Conservation (phyloP, 2,797 vertebrate species). For the Oceanodroma leucorhoa region DNA sequence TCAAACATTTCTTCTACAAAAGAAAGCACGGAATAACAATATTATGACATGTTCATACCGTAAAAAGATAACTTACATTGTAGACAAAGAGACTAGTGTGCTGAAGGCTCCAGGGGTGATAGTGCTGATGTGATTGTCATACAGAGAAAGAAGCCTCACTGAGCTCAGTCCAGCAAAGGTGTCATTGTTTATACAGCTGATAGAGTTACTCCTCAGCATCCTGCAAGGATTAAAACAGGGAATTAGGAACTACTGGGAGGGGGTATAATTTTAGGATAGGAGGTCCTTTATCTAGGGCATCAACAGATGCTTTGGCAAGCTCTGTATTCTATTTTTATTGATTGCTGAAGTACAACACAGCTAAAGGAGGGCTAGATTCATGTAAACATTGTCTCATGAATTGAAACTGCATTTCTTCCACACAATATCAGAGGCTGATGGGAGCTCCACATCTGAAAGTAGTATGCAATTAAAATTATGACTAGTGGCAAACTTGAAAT, state of each 20-base stretch:
- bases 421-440: neutral
- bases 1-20: neutral
- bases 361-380: neutral
- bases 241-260: neutral
- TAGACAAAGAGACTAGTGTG: slow-evolving; percentile 81
- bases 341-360: neutral
- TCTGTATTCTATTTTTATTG: neutral
- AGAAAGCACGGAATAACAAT: neutral
- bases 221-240: slow-evolving; percentile 58
- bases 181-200: slow-evolving; percentile 82
- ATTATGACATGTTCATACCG: neutral
- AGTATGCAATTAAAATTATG: neutral
- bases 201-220: slow-evolving; percentile 81
- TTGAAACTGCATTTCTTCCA: neutral
- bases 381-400: neutral
- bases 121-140: slow-evolving; percentile 82
- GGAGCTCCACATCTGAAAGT: neutral
- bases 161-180: slow-evolving; percentile 82
- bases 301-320: neutral
- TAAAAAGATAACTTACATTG: slow-evolving; percentile 75
- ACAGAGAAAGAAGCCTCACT: slow-evolving; percentile 81
- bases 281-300: neutral
- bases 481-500: neutral
- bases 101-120: slow-evolving; percentile 83
- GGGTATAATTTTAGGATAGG: neutral